A percentile compares a stretch with the other conserved stretches of the same genome.
Conservation (phyloP, 2,797 vertebrate genomes). For the Jordanella pulchra region DNA sequence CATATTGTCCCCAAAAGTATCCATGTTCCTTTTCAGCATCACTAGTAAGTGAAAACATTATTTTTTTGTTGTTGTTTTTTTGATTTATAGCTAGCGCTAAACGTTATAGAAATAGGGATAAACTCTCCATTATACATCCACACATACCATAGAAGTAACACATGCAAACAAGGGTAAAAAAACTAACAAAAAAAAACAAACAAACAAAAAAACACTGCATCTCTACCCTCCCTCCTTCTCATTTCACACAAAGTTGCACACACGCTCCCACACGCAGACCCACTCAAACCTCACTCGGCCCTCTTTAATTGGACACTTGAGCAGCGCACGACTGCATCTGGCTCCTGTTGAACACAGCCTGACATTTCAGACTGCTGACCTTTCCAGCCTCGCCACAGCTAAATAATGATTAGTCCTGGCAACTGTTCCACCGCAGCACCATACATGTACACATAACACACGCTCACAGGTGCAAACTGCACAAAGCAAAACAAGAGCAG, state of each 20-base stretch:
- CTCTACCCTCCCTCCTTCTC: constrained; percentile 28
- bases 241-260: constrained; percentile 51
- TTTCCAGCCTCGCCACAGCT: constrained; percentile 94
- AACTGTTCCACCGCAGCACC: constrained; percentile 90
- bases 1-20: neutral
- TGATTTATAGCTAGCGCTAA: no score
- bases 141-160: neutral
- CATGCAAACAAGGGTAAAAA: constrained; percentile 3
- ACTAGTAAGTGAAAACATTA: neutral
- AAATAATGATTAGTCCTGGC: constrained; percentile 96
- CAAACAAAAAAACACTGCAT: neutral
- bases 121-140: neutral
- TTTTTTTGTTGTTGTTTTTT: neutral
- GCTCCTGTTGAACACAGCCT: constrained; percentile 93
- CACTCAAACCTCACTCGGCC: constrained; percentile 83
- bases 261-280: constrained; percentile 70
- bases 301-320: constrained; percentile 97
- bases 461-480: constrained; percentile 41
- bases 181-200: neutral
- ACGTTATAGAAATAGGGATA: no score
- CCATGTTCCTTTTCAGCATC: neutral
- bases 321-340: constrained; percentile 84
- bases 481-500: constrained; percentile 58
- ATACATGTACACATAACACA: constrained; percentile 64
- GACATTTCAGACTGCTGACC: constrained; percentile 99